These are phyloP conservation scores for Lithophane ornitopus DNA, from an alignment of 2,888 invertebrate species.

Conservation along the genomic window DNA sequence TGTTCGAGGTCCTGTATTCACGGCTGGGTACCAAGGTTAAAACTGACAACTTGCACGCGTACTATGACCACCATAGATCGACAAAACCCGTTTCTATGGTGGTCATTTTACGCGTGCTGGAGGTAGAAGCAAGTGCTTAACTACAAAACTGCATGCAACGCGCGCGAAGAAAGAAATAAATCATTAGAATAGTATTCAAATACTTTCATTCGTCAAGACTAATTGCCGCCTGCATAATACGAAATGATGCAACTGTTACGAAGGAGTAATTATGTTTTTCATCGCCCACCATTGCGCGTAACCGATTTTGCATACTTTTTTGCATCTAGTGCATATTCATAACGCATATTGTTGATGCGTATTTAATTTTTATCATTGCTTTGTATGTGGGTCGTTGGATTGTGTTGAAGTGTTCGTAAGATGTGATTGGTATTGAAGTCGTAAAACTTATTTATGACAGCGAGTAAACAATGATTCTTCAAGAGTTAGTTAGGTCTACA, in stretches of 20 bases:
- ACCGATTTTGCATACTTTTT: constrained; percentile 64
- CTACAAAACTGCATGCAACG: background rate
- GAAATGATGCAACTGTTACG: constrained; percentile 57
- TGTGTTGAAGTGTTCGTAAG: constrained; percentile 2
- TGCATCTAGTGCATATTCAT: constrained; percentile 64
- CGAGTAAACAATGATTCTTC: constrained; percentile 6
- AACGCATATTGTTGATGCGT: constrained; percentile 36
- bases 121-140: background rate
- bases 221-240: constrained; percentile 59
- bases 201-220: constrained; percentile 64
- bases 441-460: constrained; percentile 32
- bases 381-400: constrained; percentile 51
- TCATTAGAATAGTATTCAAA: constrained; percentile 34
- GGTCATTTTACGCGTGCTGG: too few species aligned
- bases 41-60: background rate
- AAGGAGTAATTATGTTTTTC: constrained; percentile 61
- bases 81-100: too few species aligned
- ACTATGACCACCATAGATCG: too few species aligned
- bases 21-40: background rate
- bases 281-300: constrained; percentile 61
- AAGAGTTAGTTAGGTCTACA: background rate
- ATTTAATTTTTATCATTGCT: constrained; percentile 47
- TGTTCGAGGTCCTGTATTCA: background rate
- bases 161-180: constrained; percentile 31
- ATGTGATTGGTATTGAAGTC: constrained; percentile 6